A percentile compares a stretch with the other conserved stretches of the same genome.
phyloP scores from a whole-genome alignment of 2,888 invertebrate species.

The Pollenia amentaria region DNA sequence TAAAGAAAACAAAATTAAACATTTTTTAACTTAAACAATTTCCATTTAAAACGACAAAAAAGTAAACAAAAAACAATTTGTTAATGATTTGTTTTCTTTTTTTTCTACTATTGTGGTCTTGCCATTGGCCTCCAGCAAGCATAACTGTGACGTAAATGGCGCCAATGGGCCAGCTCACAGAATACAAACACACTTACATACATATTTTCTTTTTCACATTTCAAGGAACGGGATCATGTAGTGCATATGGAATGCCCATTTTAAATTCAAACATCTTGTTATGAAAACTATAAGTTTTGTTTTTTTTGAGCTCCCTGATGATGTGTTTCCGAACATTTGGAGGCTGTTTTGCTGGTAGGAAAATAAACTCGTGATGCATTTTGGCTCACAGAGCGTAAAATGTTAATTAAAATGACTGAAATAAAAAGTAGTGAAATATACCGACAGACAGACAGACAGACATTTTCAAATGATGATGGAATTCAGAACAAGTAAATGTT shows the following conservation, averaged over 20 bases:
- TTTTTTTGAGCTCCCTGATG: constrained; percentile 24
- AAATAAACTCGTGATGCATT: constrained; percentile 41
- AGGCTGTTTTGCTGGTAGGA: not conserved
- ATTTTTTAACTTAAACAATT: not conserved
- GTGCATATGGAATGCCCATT: constrained; percentile 31
- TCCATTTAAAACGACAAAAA: constrained; percentile 34
- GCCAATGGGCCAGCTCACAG: constrained; percentile 57
- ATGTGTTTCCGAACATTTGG: constrained; percentile 22
- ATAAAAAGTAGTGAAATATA: constrained; percentile 19
- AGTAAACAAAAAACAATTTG: constrained; percentile 6
- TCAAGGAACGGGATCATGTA: no score
- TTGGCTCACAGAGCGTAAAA: constrained; percentile 69
- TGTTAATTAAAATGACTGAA: constrained; percentile 69
- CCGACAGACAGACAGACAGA: not conserved
- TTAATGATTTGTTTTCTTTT: not conserved
- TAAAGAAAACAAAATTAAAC: not conserved
- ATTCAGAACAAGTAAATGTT: constrained; percentile 15
- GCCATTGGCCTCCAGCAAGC: constrained; percentile 72
- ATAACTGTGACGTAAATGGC: constrained; percentile 69
- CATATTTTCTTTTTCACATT: no score
- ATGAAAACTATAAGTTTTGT: constrained; percentile 23
- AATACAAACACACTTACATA: not conserved
- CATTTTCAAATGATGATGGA: constrained; percentile 21
- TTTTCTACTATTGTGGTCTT: constrained; percentile 48
- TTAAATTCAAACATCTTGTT: constrained; percentile 64